Percentiles rank a stretch among this genome's conserved stretches.
phyloP scores from a whole-genome alignment of 2,113 vertebrate genomes.

The Elgaria multicarinata region DNA sequence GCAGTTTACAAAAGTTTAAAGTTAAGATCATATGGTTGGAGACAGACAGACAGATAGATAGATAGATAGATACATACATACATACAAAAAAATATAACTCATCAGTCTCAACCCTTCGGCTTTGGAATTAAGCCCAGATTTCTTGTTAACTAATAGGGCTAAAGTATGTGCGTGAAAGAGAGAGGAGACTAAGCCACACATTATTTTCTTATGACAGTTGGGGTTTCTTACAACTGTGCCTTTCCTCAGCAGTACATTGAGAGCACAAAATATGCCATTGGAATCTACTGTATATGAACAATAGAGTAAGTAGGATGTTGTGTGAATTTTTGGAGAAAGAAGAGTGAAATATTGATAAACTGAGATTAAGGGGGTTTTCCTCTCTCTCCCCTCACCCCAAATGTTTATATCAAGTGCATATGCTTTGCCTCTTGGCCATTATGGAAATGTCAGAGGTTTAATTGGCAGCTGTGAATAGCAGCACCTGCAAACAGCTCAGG shows the following conservation, averaged over 20 bases:
- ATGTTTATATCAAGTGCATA: conserved; percentile 81
- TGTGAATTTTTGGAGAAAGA: not conserved
- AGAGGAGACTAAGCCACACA: conserved; percentile 32
- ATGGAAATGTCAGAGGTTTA: conserved; percentile 84
- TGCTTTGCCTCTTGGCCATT: conserved; percentile 81
- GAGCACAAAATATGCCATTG: conserved; percentile 56
- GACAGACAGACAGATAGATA: not conserved
- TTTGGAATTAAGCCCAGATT: not conserved
- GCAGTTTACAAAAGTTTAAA: no score
- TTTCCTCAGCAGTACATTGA: conserved; percentile 58
- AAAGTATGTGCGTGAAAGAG: conserved; percentile 38
- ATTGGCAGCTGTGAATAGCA: conserved; percentile 88
- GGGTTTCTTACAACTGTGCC: conserved; percentile 51
- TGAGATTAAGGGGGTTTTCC: conserved; percentile 63
- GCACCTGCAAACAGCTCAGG: conserved; percentile 87
- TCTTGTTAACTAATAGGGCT: not conserved
- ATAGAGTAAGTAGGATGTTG: conserved; percentile 58
- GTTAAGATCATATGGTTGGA: no score
- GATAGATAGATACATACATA: not conserved
- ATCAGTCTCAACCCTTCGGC: not conserved
- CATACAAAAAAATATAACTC: not conserved
- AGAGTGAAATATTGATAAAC: conserved; percentile 70
- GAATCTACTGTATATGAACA: conserved; percentile 64
- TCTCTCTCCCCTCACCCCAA: conserved; percentile 38
- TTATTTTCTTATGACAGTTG: conserved; percentile 43